These are phyloP conservation scores for Micronycteris hirsuta DNA, from an alignment of 2,113 vertebrate species.

Conservation along the genomic window DNA sequence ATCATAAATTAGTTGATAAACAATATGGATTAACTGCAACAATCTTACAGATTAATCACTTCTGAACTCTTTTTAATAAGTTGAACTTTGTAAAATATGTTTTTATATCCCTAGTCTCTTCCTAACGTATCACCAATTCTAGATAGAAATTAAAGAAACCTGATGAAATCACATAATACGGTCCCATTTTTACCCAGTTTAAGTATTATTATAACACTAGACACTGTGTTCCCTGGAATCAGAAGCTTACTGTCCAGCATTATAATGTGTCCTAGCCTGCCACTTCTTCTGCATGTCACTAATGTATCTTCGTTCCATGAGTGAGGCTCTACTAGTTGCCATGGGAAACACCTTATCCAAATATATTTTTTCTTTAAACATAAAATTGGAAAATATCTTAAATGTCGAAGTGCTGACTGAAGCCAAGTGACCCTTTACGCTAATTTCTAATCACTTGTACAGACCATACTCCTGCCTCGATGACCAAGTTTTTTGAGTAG, in stretches of 20 bases:
- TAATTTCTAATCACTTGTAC: not conserved
- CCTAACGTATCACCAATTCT: not conserved
- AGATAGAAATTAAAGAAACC: not conserved
- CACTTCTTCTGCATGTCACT: not conserved
- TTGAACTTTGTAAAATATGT: not conserved
- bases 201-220: not conserved
- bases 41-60: not conserved
- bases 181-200: not conserved
- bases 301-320: not conserved
- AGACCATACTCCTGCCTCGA: not conserved
- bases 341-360: not conserved
- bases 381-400: not conserved
- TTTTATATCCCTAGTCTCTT: not conserved
- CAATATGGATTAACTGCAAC: not conserved
- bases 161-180: not conserved
- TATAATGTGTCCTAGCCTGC: not conserved
- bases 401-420: not conserved
- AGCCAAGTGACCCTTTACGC: not conserved
- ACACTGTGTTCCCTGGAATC: not conserved
- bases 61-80: not conserved
- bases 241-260: not conserved
- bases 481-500: not conserved
- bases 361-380: not conserved
- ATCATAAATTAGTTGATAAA: slow-evolving; percentile 15
- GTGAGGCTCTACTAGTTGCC: not conserved